Evolutionary conservation across 1,140 invertebrate genomes (phyloP).

Genomic region (Diabrotica undecimpunctata): DNA sequence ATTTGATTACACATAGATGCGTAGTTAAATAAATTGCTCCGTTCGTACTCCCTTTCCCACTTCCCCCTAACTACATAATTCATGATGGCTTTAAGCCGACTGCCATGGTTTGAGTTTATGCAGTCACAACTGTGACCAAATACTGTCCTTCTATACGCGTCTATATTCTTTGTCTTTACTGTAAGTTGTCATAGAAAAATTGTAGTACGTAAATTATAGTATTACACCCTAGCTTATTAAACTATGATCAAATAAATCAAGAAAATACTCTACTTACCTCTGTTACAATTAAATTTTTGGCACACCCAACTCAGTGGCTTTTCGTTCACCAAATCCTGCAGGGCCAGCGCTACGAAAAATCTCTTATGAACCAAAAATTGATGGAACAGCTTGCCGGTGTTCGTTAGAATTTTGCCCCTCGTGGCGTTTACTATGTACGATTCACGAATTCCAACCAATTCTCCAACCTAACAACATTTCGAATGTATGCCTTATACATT

Average conservation of each 20-base stretch:
- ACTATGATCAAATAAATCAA: not conserved
- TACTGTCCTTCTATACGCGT: too few species aligned
- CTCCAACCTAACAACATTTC: conserved; percentile 59
- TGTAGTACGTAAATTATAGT: too few species aligned
- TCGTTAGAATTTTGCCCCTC: conserved; percentile 53
- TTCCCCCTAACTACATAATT: too few species aligned
- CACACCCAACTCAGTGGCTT: conserved; percentile 74
- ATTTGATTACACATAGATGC: too few species aligned
- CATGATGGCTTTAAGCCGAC: too few species aligned
- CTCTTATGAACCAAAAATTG: conserved; percentile 55
- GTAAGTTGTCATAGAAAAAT: too few species aligned
- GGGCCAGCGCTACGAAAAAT: conserved; percentile 88
- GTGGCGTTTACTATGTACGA: conserved; percentile 80
- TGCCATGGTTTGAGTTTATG: too few species aligned
- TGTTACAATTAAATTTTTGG: conserved; percentile 77
- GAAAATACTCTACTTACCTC: conserved; percentile 50
- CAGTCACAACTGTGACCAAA: too few species aligned
- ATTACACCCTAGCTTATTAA: not conserved
- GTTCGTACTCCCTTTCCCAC: too few species aligned
- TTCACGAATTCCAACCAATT: conserved; percentile 88
- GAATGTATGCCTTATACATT: too few species aligned
- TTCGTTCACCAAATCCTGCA: conserved; percentile 93
- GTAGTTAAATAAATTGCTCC: too few species aligned
- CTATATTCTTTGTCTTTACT: too few species aligned
- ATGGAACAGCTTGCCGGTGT: conserved; percentile 32